Conservation (phyloP, 2,888 invertebrate genomes). For the Ochlodes sylvanus region DNA sequence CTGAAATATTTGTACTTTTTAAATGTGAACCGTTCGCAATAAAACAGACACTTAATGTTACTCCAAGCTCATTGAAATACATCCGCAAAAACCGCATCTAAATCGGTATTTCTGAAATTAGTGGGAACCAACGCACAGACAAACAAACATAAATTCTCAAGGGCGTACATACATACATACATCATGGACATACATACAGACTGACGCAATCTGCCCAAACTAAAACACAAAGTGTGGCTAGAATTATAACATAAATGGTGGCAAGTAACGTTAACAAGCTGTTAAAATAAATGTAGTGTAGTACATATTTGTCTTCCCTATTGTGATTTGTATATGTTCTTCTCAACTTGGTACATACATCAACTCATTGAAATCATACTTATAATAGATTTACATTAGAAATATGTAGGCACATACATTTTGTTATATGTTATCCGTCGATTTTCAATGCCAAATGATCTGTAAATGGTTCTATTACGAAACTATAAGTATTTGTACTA, state of each 20-base stretch:
- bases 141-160: too few species aligned
- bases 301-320: conserved; percentile 35
- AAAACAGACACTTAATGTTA: too few species aligned
- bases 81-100: too few species aligned
- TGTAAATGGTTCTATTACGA: conserved; percentile 62
- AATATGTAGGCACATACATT: conserved; percentile 37
- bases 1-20: too few species aligned
- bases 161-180: too few species aligned
- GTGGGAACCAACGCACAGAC: too few species aligned
- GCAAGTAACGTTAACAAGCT: conserved; percentile 34
- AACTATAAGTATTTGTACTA: conserved; percentile 52
- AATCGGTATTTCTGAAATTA: too few species aligned
- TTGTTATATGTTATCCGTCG: conserved; percentile 46
- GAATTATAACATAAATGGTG: conserved; percentile 20
- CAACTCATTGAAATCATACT: conserved; percentile 50
- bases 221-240: neutral
- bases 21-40: too few species aligned
- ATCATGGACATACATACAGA: neutral
- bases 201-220: conserved; percentile 29
- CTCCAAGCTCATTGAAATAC: too few species aligned
- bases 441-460: conserved; percentile 62
- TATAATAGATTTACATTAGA: conserved; percentile 47
- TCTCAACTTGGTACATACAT: conserved; percentile 50
- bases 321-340: conserved; percentile 50
- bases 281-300: conserved; percentile 40